Percentiles rank a stretch among this genome's conserved stretches.
Conservation (phyloP, 2,888 invertebrate species). For the Microctonus aethiopoides region DNA sequence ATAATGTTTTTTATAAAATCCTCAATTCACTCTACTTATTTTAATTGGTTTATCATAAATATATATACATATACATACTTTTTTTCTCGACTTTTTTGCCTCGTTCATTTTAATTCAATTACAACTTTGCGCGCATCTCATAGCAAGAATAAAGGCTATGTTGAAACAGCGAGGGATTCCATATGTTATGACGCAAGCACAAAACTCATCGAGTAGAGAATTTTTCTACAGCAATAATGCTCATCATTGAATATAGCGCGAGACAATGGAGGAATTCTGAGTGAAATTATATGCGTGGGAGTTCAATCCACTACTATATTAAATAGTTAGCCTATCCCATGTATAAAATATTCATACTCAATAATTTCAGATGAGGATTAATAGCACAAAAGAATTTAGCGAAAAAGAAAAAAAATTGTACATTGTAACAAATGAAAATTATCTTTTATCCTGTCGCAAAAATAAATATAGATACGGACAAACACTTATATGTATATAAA, state of each 20-base stretch:
- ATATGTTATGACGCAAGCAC: conserved; percentile 20
- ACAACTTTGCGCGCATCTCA: not conserved
- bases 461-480: conserved; percentile 8
- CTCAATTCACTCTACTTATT: not conserved
- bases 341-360: not conserved
- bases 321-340: conserved; percentile 8
- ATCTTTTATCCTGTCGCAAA: not conserved
- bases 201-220: conserved; percentile 9
- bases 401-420: not conserved
- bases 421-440: not conserved
- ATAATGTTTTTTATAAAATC: not conserved
- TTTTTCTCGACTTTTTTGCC: conserved; percentile 1
- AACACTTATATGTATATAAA: conserved; percentile 15
- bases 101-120: not conserved
- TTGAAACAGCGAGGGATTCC: conserved; percentile 9
- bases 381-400: not conserved
- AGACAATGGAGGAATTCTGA: conserved; percentile 30
- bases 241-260: conserved; percentile 12
- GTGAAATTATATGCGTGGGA: conserved; percentile 33
- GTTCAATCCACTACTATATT: conserved; percentile 20
- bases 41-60: not conserved
- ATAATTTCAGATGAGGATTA: not conserved
- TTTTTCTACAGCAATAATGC: conserved; percentile 10
- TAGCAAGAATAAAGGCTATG: conserved; percentile 6
- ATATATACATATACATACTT: not conserved